Evolutionary conservation across 2,888 invertebrate species (phyloP).

Genomic region (Acleris literana): DNA sequence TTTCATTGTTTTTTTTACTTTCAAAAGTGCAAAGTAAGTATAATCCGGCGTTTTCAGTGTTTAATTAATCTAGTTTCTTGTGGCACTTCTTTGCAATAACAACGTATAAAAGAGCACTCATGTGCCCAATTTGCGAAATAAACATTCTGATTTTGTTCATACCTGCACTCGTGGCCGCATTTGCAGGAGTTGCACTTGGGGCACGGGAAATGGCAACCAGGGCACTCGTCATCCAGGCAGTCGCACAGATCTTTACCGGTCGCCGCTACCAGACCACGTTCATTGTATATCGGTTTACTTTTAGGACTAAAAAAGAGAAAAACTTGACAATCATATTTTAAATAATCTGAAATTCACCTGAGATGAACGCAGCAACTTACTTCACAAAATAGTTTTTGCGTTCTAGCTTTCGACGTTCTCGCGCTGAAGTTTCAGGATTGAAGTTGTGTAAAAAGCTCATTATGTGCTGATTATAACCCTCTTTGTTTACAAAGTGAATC

Average conservation of each 20-base stretch:
- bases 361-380: slow-evolving; percentile 46
- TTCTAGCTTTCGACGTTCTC: slow-evolving; percentile 90
- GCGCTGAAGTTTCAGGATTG: slow-evolving; percentile 90
- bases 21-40: too few relatives aligned
- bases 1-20: too few relatives aligned
- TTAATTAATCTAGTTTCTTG: too few relatives aligned
- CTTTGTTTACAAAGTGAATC: background rate
- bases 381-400: slow-evolving; percentile 83
- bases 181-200: slow-evolving; percentile 88
- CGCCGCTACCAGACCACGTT: slow-evolving; percentile 85
- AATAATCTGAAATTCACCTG: background rate
- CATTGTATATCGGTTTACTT: slow-evolving; percentile 87
- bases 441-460: slow-evolving; percentile 84
- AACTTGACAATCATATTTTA: background rate
- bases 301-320: slow-evolving; percentile 67
- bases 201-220: slow-evolving; percentile 94
- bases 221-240: slow-evolving; percentile 89
- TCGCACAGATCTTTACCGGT: slow-evolving; percentile 91
- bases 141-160: background rate
- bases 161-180: slow-evolving; percentile 92
- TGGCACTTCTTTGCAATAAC: too few relatives aligned
- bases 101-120: too few relatives aligned
- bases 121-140: too few relatives aligned
- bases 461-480: background rate
- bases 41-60: too few relatives aligned